A percentile compares a stretch with the other conserved stretches of the same genome.
These are phyloP conservation scores for Cosmia pyralina DNA, from an alignment of 2,888 invertebrate genomes.

Conservation along the genomic window DNA sequence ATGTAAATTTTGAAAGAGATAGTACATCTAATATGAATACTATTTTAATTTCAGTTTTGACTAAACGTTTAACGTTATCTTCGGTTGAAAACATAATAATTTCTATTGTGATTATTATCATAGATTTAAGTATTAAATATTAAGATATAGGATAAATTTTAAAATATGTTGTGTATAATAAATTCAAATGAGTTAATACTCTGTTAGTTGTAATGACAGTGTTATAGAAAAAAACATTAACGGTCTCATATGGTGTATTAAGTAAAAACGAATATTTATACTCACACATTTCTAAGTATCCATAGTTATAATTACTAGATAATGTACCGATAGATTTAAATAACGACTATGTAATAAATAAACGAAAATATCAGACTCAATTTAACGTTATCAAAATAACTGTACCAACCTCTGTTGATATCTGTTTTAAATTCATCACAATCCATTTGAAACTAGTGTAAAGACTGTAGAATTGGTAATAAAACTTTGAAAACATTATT, in stretches of 20 bases:
- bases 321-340: slow-evolving; percentile 68
- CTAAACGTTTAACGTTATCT: slow-evolving; percentile 74
- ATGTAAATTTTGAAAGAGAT: slow-evolving; percentile 30
- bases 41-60: slow-evolving; percentile 35
- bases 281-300: slow-evolving; percentile 67
- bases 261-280: slow-evolving; percentile 75
- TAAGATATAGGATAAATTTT: slow-evolving; percentile 67
- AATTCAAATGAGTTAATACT: slow-evolving; percentile 66
- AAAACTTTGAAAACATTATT: slow-evolving; percentile 79
- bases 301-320: slow-evolving; percentile 64
- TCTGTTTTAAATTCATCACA: slow-evolving; percentile 78
- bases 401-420: slow-evolving; percentile 77
- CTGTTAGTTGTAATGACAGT: slow-evolving; percentile 60
- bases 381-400: slow-evolving; percentile 69
- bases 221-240: slow-evolving; percentile 62
- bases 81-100: slow-evolving; percentile 69
- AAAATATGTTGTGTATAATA: slow-evolving; percentile 73
- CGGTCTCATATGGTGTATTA: slow-evolving; percentile 56
- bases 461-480: slow-evolving; percentile 87
- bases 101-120: slow-evolving; percentile 79
- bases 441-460: slow-evolving; percentile 80
- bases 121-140: slow-evolving; percentile 70
- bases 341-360: slow-evolving; percentile 67
- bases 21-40: slow-evolving; percentile 15
- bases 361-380: slow-evolving; percentile 74